Conservation (phyloP, 2,888 invertebrate genomes). For the Machimus atricapillus region DNA sequence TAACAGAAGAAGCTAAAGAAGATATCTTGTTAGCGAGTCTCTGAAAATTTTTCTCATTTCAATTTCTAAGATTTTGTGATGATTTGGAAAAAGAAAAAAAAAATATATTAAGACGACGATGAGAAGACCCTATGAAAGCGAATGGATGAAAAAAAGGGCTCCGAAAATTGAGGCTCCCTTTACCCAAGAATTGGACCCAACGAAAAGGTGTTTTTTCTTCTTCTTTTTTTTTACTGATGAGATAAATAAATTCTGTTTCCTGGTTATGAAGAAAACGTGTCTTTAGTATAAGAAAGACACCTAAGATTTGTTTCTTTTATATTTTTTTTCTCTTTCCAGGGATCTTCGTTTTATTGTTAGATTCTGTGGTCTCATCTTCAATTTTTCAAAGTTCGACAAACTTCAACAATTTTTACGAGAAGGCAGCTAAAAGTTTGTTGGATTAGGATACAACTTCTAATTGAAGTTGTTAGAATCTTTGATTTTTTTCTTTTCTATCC, state of each 20-base stretch:
- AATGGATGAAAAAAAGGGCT: not conserved
- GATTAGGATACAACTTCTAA: too few relatives aligned
- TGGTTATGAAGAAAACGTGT: not conserved
- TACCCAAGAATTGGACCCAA: not conserved
- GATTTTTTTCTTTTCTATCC: too few relatives aligned
- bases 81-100: not conserved
- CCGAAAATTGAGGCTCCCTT: not conserved
- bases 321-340: not conserved
- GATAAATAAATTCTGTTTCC: slow-evolving; percentile 13
- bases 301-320: not conserved
- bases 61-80: slow-evolving; percentile 11
- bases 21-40: slow-evolving; percentile 32
- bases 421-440: too few relatives aligned
- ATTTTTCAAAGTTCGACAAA: not conserved
- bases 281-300: not conserved
- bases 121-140: not conserved
- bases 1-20: not conserved
- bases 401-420: not conserved
- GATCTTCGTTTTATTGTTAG: not conserved
- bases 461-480: too few relatives aligned
- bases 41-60: not conserved
- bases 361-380: not conserved
- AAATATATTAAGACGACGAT: not conserved
- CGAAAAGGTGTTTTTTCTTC: not conserved
- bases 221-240: not conserved